Evolutionary conservation across 1,140 invertebrate species (phyloP).

Genomic region (Eulimnadia texana): DNA sequence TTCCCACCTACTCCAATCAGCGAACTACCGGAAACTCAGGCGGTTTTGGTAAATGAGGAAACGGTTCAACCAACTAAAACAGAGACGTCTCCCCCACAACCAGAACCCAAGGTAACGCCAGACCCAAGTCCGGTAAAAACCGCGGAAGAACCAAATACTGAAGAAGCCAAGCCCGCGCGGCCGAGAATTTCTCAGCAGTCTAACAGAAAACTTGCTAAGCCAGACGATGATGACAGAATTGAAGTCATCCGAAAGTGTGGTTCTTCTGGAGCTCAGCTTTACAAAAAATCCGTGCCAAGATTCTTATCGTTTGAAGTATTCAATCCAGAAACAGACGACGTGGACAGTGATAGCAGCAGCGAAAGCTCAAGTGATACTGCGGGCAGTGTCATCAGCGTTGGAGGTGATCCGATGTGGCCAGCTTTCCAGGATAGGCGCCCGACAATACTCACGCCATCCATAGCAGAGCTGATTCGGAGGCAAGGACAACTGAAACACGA

Average conservation of each 20-base stretch:
- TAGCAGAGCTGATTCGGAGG: not conserved
- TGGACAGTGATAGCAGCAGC: slow-evolving; percentile 73
- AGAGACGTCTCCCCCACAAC: no score
- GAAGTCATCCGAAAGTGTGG: slow-evolving; percentile 17
- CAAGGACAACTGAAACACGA: not conserved
- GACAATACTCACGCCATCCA: slow-evolving; percentile 8
- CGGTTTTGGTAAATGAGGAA: no score
- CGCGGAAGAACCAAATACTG: no score
- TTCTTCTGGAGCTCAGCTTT: not conserved
- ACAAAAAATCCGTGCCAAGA: slow-evolving; percentile 37
- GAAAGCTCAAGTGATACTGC: slow-evolving; percentile 58
- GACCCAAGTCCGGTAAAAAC: no score
- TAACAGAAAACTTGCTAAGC: not conserved
- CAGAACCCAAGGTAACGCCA: no score
- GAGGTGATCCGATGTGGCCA: slow-evolving; percentile 22
- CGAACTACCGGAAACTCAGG: not conserved
- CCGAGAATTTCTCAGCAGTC: no score
- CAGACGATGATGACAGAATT: not conserved
- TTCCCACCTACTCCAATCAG: not conserved
- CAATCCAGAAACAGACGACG: slow-evolving; percentile 77
- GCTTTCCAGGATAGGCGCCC: slow-evolving; percentile 12
- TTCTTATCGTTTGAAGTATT: slow-evolving; percentile 66
- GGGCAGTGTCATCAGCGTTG: slow-evolving; percentile 62
- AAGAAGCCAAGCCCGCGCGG: no score
- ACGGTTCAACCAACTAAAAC: no score